A percentile compares a stretch with the other conserved stretches of the same genome.
Conservation (phyloP, 2,888 invertebrate species). For the Amaurobius ferox region DNA sequence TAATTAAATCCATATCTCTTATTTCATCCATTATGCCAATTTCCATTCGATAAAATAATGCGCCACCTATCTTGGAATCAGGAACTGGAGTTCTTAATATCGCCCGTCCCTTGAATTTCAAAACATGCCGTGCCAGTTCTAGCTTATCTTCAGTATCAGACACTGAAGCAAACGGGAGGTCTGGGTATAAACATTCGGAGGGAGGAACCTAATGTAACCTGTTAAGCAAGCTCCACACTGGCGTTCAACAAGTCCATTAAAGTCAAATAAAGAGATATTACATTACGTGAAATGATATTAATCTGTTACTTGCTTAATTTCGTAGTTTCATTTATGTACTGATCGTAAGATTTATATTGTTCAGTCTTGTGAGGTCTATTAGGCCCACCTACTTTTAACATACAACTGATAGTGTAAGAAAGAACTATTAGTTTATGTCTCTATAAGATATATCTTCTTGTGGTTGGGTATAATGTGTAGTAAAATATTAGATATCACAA, state of each 20-base stretch:
- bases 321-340: not conserved
- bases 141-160: conserved; percentile 42
- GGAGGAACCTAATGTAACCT: conserved; percentile 22
- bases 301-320: conserved; percentile 13
- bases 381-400: conserved; percentile 14
- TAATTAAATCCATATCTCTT: conserved; percentile 56
- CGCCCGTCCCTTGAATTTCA: conserved; percentile 30
- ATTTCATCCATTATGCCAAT: conserved; percentile 63
- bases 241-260: conserved; percentile 55
- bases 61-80: conserved; percentile 40
- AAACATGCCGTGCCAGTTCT: conserved; percentile 13
- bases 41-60: conserved; percentile 49
- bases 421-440: not conserved
- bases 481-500: no score
- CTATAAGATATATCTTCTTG: not conserved
- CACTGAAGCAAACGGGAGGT: conserved; percentile 51
- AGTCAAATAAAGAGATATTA: conserved; percentile 66
- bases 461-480: no score
- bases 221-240: conserved; percentile 46
- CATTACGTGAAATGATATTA: conserved; percentile 44
- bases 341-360: conserved; percentile 4
- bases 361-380: conserved; percentile 15
- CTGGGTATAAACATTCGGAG: conserved; percentile 18
- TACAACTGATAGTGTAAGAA: not conserved
- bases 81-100: conserved; percentile 41